Evolutionary conservation across 2,113 vertebrate genomes (phyloP), one percentile per base, ranked within the genome.

Genomic region (Isurus oxyrinchus): DNA sequence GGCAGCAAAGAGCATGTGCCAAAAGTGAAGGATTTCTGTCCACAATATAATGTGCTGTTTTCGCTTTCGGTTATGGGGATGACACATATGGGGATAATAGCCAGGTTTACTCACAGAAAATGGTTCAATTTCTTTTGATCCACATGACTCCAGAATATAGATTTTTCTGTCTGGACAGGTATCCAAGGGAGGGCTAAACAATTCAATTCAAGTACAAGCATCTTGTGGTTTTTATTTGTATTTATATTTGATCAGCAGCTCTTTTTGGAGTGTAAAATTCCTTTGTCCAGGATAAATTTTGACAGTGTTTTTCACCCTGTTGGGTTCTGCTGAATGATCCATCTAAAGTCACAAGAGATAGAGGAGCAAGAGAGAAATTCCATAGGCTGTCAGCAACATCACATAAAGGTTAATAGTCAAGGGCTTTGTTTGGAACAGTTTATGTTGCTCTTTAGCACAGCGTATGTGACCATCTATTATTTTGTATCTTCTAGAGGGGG

Each of bases 131-230:
- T 94, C 61, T 66, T 94, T 94, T 94, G 90, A 94, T 94, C 90
- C 90, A 94, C 90, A 94, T 63, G 59, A 66, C 59, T 94, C 35
- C 90, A 94, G 90, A 94, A 94, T 94, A 94, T 63, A 94, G 90
- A 94, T 94, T 61, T 94, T 94, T 94, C 72, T 63, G 35, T 63
- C 90, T 93, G 90, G 90, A 40, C 90, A n/a, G 59, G n/a, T 94
- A 94, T 94, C 59, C 90, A 94, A 94, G 59, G 90, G 90, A 63
- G 35, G 59, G n/a, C 59, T 63, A 94, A 94, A 63, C 59, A 40
- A 40, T n/a, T 93, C 90, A 91, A 63, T 94, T 63, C 59, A 40
- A 94, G n/a, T 63, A 94, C 90, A 94, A 94, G 59, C 21, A 94
- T 40, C 59, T 94, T 94, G n/a, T 63, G 90, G 13, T 23, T 94